Evolutionary conservation across 2,888 invertebrate species (phyloP), one percentile per base, ranked within the genome.

Genomic region (Hipparchia sbordonii): DNA sequence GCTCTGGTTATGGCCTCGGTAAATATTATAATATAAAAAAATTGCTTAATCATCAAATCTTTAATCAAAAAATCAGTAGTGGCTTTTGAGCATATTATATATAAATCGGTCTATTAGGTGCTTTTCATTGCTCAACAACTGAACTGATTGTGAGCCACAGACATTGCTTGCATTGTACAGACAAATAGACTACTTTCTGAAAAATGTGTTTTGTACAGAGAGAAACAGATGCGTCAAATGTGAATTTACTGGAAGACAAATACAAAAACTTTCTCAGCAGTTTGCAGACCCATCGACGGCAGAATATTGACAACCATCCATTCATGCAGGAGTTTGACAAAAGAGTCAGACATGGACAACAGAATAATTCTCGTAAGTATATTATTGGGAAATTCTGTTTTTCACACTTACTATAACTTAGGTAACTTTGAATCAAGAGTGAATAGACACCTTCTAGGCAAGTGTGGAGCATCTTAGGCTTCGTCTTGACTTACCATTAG

Each of bases 301-400:
- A 83, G 88, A 74, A 81, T 84, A 0, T 80, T 85, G 12, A 86
- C 23, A 65, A 65, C 39, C 91, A 93, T 77, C 88, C 89, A 0
- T 90, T 86, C 67, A 87, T 91, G 87, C 70, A 80, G 0, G 88
- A 90, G 72, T 80, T 91, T 13, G 84, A 84, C 51, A 88, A 85
- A 54, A 80, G 83, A 65, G 83, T 86, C 54, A 75, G 85, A 66
- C 87, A 78, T 69, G 85, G 85, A 56, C 68, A 79, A 54, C 82
- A 83, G 71, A 77, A 51, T 33, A 75, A 78, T 63, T 33, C 65
- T 12, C 79, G 67, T 67, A 78, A 74, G 79, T 89, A 90, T 77
- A 87, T 8, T 1, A n/a, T 6, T 45, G 23, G 23, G 23, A 23
- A 23, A 7, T 12, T 12, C 6, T 10, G 12, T 62, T 23, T 89